phyloP scores from a whole-genome alignment of 2,888 invertebrate genomes.

The Macrosoma leucophasiata region DNA sequence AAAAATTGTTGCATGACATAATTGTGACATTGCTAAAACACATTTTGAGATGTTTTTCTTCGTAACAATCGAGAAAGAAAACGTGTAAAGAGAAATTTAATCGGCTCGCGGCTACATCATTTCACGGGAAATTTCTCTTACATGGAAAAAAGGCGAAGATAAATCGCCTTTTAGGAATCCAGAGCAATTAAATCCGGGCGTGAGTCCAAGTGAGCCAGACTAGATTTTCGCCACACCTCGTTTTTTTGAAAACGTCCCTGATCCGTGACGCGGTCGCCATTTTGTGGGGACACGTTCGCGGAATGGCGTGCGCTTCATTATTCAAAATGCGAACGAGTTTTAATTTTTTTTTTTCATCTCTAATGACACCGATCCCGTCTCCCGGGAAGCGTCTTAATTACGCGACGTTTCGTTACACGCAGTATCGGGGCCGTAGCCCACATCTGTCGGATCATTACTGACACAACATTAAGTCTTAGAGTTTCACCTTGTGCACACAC shows the following conservation, averaged over 20 bases:
- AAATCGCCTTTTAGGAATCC: conserved; percentile 21
- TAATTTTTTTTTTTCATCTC: conserved; percentile 36
- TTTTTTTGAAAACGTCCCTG: conserved; percentile 16
- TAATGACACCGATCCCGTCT: conserved; percentile 39
- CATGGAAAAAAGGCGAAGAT: conserved; percentile 18
- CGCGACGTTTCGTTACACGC: conserved; percentile 34
- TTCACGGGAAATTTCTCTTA: conserved; percentile 14
- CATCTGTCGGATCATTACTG: conserved; percentile 46
- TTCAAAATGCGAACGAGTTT: conserved; percentile 36
- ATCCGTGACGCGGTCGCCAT: conserved; percentile 1
- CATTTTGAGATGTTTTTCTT: too few relatives aligned
- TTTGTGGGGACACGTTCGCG: conserved; percentile 17
- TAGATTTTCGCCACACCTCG: conserved; percentile 21
- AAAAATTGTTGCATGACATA: too few relatives aligned
- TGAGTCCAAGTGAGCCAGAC: conserved; percentile 16
- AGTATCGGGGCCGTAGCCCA: conserved; percentile 47
- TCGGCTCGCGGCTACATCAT: conserved; percentile 9
- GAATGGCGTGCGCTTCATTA: conserved; percentile 39
- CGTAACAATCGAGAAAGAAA: neutral
- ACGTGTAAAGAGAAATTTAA: conserved; percentile 3
- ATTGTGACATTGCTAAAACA: neutral
- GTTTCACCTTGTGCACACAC: conserved; percentile 20
- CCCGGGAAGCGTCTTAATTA: conserved; percentile 46
- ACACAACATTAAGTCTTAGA: conserved; percentile 31
- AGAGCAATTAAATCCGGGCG: conserved; percentile 20